Percentiles rank a stretch among this genome's conserved stretches.
Conservation (phyloP, 2,797 vertebrate species). For the Myripristis jacobus region DNA sequence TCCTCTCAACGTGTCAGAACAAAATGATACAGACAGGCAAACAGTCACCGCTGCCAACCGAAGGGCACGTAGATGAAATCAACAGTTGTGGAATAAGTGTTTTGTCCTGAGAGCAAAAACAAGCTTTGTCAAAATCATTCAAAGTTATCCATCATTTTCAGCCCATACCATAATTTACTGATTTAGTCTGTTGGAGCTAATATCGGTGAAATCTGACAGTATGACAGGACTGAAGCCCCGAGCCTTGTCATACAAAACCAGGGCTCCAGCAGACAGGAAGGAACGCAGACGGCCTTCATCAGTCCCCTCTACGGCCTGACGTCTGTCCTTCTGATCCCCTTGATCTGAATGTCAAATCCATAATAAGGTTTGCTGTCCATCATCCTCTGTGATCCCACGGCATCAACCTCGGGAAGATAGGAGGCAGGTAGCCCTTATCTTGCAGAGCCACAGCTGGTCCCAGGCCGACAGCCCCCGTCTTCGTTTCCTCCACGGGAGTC, state of each 20-base stretch:
- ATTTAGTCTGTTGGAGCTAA: not conserved
- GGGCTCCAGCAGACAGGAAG: conserved; percentile 26
- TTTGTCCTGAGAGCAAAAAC: too few species aligned
- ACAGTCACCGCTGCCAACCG: not conserved
- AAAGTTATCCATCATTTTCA: not conserved
- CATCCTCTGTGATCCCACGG: conserved; percentile 55
- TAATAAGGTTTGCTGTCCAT: conserved; percentile 55
- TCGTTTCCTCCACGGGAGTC: not conserved
- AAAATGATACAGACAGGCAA: too few species aligned
- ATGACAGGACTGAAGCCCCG: conserved; percentile 9
- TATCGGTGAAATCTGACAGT: not conserved
- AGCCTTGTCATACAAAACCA: conserved; percentile 9
- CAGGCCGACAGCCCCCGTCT: conserved; percentile 27
- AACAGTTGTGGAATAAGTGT: not conserved
- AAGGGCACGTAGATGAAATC: not conserved
- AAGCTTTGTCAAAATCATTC: not conserved
- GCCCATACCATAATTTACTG: not conserved
- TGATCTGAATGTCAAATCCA: conserved; percentile 66
- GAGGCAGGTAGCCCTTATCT: conserved; percentile 63
- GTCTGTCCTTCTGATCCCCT: conserved; percentile 38
- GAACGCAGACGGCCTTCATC: conserved; percentile 4
- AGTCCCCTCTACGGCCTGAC: conserved; percentile 18
- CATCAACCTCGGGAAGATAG: conserved; percentile 47
- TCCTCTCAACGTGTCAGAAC: not conserved
- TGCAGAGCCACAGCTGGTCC: conserved; percentile 45